A percentile compares a stretch with the other conserved stretches of the same genome.
Conservation (phyloP, 2,113 vertebrate species). For the Misgurnus anguillicaudatus region DNA sequence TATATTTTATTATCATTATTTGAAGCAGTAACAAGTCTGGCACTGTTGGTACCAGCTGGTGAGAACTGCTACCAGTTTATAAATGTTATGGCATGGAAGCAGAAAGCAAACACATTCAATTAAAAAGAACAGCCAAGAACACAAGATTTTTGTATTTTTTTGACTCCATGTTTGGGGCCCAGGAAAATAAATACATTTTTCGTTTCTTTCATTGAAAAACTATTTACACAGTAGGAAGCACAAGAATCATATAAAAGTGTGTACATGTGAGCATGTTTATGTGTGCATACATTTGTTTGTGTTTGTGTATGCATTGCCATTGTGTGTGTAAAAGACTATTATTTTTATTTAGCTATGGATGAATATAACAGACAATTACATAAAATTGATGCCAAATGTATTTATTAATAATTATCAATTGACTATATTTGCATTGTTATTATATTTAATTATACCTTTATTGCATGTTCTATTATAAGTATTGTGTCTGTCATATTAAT, state of each 20-base stretch:
- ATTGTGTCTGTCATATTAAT: background rate
- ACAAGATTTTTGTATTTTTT: constrained; percentile 55
- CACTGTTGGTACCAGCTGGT: no score
- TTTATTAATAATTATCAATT: no score
- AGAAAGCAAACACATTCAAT: background rate
- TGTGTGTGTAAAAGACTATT: background rate
- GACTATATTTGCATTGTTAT: no score
- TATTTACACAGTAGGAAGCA: constrained; percentile 81
- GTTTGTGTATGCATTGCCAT: background rate
- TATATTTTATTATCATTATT: no score
- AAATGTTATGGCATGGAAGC: background rate
- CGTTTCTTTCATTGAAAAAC: constrained; percentile 68
- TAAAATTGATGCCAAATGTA: no score
- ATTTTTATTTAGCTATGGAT: no score
- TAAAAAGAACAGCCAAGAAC: constrained; percentile 11
- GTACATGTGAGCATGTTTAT: constrained; percentile 40
- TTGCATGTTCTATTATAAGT: no score
- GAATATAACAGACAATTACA: background rate
- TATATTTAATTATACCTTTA: no score
- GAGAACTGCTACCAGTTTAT: background rate
- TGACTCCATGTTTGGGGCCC: constrained; percentile 42
- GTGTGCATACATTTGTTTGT: constrained; percentile 30
- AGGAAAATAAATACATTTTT: constrained; percentile 77
- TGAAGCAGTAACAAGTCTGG: background rate
- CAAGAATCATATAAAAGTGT: constrained; percentile 61